Conservation (phyloP, 2,113 vertebrate species). For the Gracilinanus agilis region DNA sequence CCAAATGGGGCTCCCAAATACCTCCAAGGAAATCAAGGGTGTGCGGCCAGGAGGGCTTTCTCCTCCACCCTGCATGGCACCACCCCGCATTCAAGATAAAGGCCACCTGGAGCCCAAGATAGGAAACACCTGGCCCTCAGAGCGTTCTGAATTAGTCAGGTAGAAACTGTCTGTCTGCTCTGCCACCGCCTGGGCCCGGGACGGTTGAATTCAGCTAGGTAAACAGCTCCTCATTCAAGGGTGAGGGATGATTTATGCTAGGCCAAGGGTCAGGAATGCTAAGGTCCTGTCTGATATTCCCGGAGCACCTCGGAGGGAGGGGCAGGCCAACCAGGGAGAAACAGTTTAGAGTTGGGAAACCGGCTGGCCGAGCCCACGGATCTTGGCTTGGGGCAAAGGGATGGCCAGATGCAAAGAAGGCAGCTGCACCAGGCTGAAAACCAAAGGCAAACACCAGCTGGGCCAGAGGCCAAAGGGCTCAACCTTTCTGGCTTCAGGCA, state of each 20-base stretch:
- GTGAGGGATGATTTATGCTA: constrained; percentile 70
- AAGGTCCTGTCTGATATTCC: constrained; percentile 69
- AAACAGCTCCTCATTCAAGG: constrained; percentile 42
- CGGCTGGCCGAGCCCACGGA: constrained; percentile 55
- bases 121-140: constrained; percentile 35
- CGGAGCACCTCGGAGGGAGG: constrained; percentile 66
- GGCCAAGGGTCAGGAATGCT: constrained; percentile 74
- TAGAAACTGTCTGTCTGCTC: neutral
- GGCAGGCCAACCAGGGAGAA: constrained; percentile 49
- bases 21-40: neutral
- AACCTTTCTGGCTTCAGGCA: constrained; percentile 15
- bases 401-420: constrained; percentile 36
- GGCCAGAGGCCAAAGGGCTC: neutral
- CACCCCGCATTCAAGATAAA: neutral
- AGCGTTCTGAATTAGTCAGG: constrained; percentile 6
- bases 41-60: neutral
- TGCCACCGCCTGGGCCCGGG: neutral
- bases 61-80: neutral
- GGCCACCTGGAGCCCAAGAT: neutral
- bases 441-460: neutral
- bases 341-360: constrained; percentile 53
- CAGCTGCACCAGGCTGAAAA: constrained; percentile 1
- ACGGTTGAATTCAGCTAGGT: constrained; percentile 51
- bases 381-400: constrained; percentile 56
- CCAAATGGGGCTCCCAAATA: neutral